Evolutionary conservation across 2,113 vertebrate genomes (phyloP).

Genomic region (Nerophis lumbriciformis): DNA sequence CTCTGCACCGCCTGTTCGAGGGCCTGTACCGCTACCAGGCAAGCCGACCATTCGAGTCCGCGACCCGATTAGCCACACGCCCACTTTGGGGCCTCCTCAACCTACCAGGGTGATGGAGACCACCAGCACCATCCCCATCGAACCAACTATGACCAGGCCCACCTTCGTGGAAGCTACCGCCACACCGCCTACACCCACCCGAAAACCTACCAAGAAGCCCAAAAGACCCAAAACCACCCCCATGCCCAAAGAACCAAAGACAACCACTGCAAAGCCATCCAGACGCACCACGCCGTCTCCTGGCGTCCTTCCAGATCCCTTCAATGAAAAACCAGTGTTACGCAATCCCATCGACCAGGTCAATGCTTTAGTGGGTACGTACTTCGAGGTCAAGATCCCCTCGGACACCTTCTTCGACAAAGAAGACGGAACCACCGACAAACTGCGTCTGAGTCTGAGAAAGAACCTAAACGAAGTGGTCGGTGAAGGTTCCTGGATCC

Average conservation of each 20-base stretch:
- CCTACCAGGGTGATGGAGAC: constrained; percentile 83
- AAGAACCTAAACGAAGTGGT: constrained; percentile 82
- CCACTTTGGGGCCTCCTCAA: constrained; percentile 80
- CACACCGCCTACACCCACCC: constrained; percentile 64
- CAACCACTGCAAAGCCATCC: constrained; percentile 70
- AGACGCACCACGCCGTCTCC: constrained; percentile 73
- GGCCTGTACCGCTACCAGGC: constrained; percentile 82
- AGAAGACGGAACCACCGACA: constrained; percentile 93
- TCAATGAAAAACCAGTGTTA: constrained; percentile 79
- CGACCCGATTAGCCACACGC: constrained; percentile 83
- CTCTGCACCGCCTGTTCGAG: constrained; percentile 80
- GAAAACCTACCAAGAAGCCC: constrained; percentile 74
- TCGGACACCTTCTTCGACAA: constrained; percentile 91
- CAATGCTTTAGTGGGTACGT: constrained; percentile 87
- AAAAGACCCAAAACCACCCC: constrained; percentile 80
- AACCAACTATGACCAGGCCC: constrained; percentile 78
- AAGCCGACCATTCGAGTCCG: constrained; percentile 86
- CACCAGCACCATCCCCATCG: constrained; percentile 73
- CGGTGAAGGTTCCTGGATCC: constrained; percentile 87
- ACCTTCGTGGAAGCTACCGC: constrained; percentile 79
- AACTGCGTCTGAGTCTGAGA: constrained; percentile 85
- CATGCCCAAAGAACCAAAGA: constrained; percentile 73
- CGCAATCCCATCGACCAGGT: constrained; percentile 91
- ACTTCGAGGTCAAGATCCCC: constrained; percentile 96
- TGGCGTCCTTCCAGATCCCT: constrained; percentile 46